Evolutionary conservation across 2,113 vertebrate species (phyloP).

Genomic region (Steatornis caripensis): DNA sequence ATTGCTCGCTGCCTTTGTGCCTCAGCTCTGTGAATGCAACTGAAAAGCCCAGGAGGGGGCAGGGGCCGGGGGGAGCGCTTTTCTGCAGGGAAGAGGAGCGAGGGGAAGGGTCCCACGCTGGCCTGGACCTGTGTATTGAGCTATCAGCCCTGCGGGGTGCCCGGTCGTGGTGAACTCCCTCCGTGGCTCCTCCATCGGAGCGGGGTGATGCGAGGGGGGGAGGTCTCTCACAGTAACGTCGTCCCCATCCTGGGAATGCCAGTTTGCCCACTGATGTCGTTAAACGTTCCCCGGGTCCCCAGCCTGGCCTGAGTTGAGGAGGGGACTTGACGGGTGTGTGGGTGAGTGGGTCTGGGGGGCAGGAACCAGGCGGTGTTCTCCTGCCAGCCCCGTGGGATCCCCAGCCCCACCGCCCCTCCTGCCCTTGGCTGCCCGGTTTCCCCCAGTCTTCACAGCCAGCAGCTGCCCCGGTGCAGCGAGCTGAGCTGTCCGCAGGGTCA

Average conservation of each 20-base stretch:
- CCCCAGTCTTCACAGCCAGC: neutral
- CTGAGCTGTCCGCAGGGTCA: neutral
- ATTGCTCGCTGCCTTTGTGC: neutral
- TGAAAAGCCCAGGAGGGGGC: neutral
- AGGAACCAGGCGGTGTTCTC: neutral
- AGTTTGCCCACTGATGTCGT: accelerated
- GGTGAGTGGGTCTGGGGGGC: accelerated
- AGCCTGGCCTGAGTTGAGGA: neutral
- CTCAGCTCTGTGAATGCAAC: neutral
- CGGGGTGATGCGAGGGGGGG: neutral
- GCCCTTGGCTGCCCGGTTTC: neutral
- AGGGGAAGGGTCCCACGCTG: neutral
- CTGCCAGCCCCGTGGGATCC: neutral
- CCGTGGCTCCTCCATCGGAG: accelerated
- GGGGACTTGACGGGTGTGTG: neutral
- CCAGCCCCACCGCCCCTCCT: neutral
- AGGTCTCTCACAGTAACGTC: accelerated
- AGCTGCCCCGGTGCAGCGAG: neutral
- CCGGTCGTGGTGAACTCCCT: accelerated
- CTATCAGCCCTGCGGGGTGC: accelerated
- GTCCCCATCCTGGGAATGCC: neutral
- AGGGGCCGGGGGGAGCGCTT: neutral
- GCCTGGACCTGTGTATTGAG: accelerated
- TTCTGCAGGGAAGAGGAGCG: accelerated
- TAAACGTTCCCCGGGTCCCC: neutral